Base-by-base conservation (phyloP, 2,888 invertebrate species). In the Hecatera dysodea region DNA sequence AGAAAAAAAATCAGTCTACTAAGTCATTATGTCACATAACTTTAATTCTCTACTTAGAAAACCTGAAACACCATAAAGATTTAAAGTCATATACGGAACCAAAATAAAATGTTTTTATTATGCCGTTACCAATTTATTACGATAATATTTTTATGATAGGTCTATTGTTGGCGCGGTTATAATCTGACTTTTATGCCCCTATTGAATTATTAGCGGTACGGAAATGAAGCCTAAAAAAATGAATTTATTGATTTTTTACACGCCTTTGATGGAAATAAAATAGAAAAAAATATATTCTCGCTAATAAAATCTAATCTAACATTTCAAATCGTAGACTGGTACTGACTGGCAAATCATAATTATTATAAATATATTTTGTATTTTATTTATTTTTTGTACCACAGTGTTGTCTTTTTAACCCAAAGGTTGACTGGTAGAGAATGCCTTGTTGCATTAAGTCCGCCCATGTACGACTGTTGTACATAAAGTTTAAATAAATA, bases 111-210 rank as follows among this genome's bases (percentile, higher is more conserved):
- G n/a, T 64, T 81, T 83, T 85, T 81, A 81, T 75, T 73, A 72
- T 56, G 62, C 66, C 52, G 66, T 85, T 72, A 75, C 62, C 36
- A 80, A 85, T 83, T 76, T 85, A 85, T 85, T 78, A 72, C 74
- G 60, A 74, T 72, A 81, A 84, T 85, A 85, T 85, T 85, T 84
- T 85, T 85, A 81, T 72, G 72, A 75, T 72, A 56, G 53, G 50
- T 68, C 73, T 78, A 77, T 85, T 80, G 83, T 85, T 52, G 17
- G 57, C 36, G 7, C 61, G 72, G 52, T 57, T 66, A 56, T 85
- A 85, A 84, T 66, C 78, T 48, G 72, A 81, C 67, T 53, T 85
- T 85, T 78, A 85, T 78, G 57, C 9, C 24, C 29, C 19, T 55
- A 68, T 72, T 85, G 78, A 81, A 78, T 80, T 80, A 83, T 79